A percentile compares a stretch with the other conserved stretches of the same genome.
These are phyloP conservation scores for Nemapogon koenigi DNA, from an alignment of 2,888 invertebrate species.

Conservation along the genomic window DNA sequence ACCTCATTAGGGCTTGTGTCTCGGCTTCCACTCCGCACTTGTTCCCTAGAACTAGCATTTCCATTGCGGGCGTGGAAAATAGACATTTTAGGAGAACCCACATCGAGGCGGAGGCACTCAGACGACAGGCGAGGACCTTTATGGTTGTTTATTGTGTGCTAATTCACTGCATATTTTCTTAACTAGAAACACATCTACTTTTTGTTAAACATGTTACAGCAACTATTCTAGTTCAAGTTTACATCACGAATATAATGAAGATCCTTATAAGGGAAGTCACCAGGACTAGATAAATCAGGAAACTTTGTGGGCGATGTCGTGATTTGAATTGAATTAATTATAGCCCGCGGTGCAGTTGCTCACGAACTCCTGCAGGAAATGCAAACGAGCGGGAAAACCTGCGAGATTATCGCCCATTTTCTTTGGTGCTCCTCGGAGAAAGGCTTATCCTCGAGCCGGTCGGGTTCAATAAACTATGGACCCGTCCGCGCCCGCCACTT, in stretches of 20 bases:
- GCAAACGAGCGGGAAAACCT: slow-evolving; percentile 40
- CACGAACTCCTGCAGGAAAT: slow-evolving; percentile 44
- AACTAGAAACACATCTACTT: neutral
- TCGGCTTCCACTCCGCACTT: slow-evolving; percentile 30
- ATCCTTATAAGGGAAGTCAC: slow-evolving; percentile 32
- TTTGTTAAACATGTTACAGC: neutral
- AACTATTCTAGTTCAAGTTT: neutral
- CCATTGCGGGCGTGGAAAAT: slow-evolving; percentile 50
- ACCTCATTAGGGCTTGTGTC: slow-evolving; percentile 38
- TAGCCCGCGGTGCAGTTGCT: slow-evolving; percentile 35
- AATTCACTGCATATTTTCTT: slow-evolving; percentile 22
- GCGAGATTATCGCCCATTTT: slow-evolving; percentile 40
- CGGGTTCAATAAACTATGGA: slow-evolving; percentile 53
- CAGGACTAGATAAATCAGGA: slow-evolving; percentile 39
- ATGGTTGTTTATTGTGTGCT: slow-evolving; percentile 55
- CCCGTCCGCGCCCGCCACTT: slow-evolving; percentile 30
- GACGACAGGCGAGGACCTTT: slow-evolving; percentile 37
- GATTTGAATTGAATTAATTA: slow-evolving; percentile 61
- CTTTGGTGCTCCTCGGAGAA: slow-evolving; percentile 29
- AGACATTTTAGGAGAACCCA: slow-evolving; percentile 45
- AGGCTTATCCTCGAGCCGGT: slow-evolving; percentile 38
- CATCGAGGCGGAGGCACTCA: slow-evolving; percentile 15
- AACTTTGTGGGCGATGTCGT: slow-evolving; percentile 47
- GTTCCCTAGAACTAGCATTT: slow-evolving; percentile 46
- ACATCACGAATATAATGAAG: slow-evolving; percentile 11